phyloP scores from a whole-genome alignment of 2,797 vertebrate species.

The Anabas testudineus region DNA sequence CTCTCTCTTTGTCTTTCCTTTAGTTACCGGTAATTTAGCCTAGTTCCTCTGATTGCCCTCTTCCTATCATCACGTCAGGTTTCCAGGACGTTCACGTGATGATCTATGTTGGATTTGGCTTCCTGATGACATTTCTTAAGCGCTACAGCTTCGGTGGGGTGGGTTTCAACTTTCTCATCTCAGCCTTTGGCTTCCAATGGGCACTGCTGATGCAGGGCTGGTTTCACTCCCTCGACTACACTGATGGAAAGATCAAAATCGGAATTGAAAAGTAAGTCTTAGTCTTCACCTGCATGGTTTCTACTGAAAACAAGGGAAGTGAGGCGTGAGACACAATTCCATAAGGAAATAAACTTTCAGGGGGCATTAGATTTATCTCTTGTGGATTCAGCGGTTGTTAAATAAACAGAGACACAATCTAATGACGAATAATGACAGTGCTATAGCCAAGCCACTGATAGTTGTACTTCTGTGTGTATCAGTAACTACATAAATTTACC shows the following conservation, averaged over 20 bases:
- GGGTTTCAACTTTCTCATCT: slow-evolving; percentile 96
- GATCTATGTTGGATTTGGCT: slow-evolving; percentile 98
- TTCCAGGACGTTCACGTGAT: slow-evolving; percentile 98
- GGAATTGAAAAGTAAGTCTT: slow-evolving; percentile 89
- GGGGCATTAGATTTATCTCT: background rate
- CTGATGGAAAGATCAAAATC: slow-evolving; percentile 87
- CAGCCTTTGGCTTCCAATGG: slow-evolving; percentile 96
- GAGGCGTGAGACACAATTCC: slow-evolving; percentile 1
- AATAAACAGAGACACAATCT: slow-evolving; percentile 43
- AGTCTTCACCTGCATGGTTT: slow-evolving; percentile 17
- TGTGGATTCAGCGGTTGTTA: slow-evolving; percentile 15
- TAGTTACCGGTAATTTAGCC: background rate
- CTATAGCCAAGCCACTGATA: slow-evolving; percentile 4
- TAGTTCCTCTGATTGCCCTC: background rate
- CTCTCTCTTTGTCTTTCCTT: background rate
- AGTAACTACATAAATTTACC: too few species aligned
- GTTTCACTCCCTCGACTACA: slow-evolving; percentile 86
- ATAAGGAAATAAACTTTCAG: background rate
- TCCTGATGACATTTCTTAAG: slow-evolving; percentile 97
- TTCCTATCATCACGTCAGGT: slow-evolving; percentile 76
- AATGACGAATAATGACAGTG: slow-evolving; percentile 17
- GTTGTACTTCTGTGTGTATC: background rate
- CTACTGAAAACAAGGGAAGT: background rate
- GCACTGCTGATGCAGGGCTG: slow-evolving; percentile 97
- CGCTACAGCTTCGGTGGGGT: slow-evolving; percentile 93